Percentiles rank a stretch among this genome's conserved stretches.
These are phyloP conservation scores for Oopsacas minuta DNA, from an alignment of 37 sponge, comb jelly and placozoan species.

Conservation along the genomic window DNA sequence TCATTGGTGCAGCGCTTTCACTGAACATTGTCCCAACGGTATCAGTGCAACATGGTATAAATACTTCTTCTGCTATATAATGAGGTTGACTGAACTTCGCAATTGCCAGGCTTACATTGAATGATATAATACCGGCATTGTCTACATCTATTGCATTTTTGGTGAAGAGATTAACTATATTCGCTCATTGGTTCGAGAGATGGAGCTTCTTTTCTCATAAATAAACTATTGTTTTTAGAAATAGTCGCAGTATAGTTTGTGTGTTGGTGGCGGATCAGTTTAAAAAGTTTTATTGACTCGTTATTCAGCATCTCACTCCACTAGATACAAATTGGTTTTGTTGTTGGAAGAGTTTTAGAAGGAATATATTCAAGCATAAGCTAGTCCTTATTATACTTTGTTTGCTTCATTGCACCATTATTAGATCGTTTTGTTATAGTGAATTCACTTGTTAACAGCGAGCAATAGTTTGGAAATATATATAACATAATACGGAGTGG, in stretches of 20 bases:
- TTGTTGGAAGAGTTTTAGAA: neutral
- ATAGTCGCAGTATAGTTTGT: neutral
- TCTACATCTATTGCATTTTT: neutral
- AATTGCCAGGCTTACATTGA: neutral
- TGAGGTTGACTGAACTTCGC: neutral
- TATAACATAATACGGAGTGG: neutral
- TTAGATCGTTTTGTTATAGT: neutral
- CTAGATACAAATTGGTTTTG: neutral
- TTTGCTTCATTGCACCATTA: neutral
- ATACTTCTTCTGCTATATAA: neutral
- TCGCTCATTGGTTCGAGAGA: neutral
- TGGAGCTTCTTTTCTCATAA: neutral
- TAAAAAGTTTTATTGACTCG: neutral
- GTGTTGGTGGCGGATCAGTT: neutral
- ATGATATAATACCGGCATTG: neutral
- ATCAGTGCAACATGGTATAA: neutral
- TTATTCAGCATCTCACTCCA: neutral
- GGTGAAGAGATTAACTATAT: neutral
- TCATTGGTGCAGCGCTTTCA: neutral
- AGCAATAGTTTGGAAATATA: neutral
- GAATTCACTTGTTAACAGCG: neutral
- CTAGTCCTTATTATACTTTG: neutral
- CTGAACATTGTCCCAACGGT: neutral
- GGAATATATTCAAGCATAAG: neutral
- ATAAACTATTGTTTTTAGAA: neutral